Conservation (phyloP, 2,113 vertebrate species). For the Pristiophorus japonicus region DNA sequence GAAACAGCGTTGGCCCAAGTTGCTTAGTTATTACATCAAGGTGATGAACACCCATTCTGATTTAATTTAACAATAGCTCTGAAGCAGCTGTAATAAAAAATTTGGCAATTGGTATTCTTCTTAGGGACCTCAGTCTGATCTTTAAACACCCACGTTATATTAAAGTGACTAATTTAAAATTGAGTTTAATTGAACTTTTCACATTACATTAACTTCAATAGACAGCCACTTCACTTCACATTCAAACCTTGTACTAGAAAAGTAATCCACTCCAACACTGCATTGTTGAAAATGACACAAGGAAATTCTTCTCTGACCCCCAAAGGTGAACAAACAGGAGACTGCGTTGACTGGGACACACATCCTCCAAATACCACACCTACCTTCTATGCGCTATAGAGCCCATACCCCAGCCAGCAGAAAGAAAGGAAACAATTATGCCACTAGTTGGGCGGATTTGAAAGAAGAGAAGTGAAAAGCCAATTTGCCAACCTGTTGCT, state of each 20-base stretch:
- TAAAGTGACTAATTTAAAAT: not conserved
- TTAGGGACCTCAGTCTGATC: not conserved
- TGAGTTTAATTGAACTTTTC: not conserved
- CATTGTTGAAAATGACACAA: not conserved
- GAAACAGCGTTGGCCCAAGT: not conserved
- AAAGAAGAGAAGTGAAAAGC: not conserved
- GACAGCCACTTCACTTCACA: not conserved
- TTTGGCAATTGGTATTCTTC: not conserved
- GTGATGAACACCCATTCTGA: not conserved
- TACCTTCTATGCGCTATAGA: not conserved
- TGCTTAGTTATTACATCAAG: not conserved
- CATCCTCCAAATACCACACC: not conserved
- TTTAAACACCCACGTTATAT: not conserved
- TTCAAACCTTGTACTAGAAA: not conserved
- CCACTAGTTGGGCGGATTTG: not conserved
- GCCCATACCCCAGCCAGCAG: not conserved
- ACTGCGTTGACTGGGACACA: not conserved
- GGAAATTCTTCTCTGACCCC: no score
- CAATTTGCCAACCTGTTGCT: not conserved
- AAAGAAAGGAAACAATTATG: not conserved
- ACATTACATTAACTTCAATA: not conserved
- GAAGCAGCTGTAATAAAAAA: not conserved
- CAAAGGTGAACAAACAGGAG: not conserved
- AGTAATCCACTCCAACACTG: not conserved
- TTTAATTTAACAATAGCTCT: not conserved